Percentiles rank a stretch among this genome's conserved stretches.
These are phyloP conservation scores for Meloidogyne chitwoodi DNA, from an alignment of 1,140 invertebrate genomes.

Conservation along the genomic window DNA sequence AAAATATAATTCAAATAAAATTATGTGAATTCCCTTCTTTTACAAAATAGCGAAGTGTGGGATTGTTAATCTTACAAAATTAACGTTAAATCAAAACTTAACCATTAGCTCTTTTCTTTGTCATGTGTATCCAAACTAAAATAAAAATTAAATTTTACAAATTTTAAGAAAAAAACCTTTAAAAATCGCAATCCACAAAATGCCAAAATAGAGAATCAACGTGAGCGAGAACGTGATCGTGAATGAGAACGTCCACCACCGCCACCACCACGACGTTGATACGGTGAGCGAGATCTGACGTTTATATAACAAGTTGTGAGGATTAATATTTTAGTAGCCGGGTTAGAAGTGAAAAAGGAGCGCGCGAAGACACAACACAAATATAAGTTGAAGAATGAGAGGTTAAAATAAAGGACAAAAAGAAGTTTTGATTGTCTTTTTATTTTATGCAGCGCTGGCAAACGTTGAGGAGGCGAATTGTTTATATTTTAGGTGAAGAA, in stretches of 20 bases:
- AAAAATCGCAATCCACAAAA: neutral
- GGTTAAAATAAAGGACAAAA: neutral
- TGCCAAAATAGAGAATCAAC: neutral
- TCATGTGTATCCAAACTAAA: neutral
- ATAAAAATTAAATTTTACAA: neutral
- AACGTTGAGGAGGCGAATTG: neutral
- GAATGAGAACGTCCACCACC: slow-evolving; percentile 24
- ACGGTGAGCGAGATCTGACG: slow-evolving; percentile 27
- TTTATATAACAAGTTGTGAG: slow-evolving; percentile 5
- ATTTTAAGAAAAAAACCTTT: neutral
- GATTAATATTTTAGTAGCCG: neutral
- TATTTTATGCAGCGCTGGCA: neutral
- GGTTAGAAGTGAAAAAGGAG: neutral
- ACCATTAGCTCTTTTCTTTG: neutral
- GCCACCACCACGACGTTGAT: slow-evolving; percentile 18
- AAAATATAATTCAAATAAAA: no score
- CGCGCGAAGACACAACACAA: neutral
- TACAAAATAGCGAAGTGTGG: no score
- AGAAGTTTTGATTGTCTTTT: neutral
- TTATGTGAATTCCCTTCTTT: no score
- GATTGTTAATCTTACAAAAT: neutral
- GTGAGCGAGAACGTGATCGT: slow-evolving; percentile 14
- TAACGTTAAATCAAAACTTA: neutral
- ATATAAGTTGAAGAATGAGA: neutral
- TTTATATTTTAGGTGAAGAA: neutral